Percentiles rank a stretch among this genome's conserved stretches.
phyloP scores from a whole-genome alignment of 2,888 invertebrate genomes.

The Taphrorychus bicolor region DNA sequence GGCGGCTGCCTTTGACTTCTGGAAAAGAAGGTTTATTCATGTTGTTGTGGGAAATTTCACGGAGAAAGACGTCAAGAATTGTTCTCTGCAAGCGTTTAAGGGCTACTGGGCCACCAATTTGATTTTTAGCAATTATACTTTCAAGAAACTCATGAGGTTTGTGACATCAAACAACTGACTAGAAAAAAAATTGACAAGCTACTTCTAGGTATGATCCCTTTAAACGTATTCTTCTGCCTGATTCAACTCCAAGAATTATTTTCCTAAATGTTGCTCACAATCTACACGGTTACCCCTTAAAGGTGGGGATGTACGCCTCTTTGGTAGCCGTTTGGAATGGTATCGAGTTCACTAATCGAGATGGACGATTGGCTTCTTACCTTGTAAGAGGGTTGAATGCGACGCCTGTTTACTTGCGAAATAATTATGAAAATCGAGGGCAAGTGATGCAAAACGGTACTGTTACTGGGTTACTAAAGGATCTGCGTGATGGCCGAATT shows the following conservation, averaged over 20 bases:
- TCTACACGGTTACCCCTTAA: not conserved
- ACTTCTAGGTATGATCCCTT: conserved; percentile 7
- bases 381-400: conserved; percentile 1
- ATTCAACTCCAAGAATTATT: not conserved
- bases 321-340: conserved; percentile 1
- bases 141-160: not conserved
- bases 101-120: conserved; percentile 7
- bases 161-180: no score
- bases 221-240: not conserved
- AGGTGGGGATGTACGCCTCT: not conserved
- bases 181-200: no score
- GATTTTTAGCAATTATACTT: not conserved
- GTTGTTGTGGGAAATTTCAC: conserved; percentile 1
- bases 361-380: not conserved
- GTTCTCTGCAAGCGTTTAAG: not conserved
- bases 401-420: not conserved
- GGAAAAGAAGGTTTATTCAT: not conserved
- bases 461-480: not conserved
- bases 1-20: not conserved
- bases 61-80: not conserved
- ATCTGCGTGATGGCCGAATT: not conserved
- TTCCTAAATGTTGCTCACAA: conserved; percentile 3
- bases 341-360: not conserved
- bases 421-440: not conserved
- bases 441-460: not conserved